Evolutionary conservation across 2,797 vertebrate species (phyloP).

Genomic region (Percopsis omiscomaycus): DNA sequence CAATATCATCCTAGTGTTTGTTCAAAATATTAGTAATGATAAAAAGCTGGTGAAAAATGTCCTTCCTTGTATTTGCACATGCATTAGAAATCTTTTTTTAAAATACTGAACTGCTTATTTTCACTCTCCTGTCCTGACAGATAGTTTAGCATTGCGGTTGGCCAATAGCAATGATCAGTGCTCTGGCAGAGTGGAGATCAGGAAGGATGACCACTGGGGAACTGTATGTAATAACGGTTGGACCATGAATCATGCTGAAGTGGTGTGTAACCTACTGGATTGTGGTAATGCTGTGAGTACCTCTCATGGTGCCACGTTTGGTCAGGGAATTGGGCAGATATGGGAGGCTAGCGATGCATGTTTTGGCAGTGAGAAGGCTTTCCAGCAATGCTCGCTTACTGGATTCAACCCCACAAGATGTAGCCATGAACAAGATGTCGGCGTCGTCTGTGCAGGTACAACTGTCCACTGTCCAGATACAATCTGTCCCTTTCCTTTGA

Average conservation of each 20-base stretch:
- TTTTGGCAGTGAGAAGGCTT: slow-evolving; percentile 39
- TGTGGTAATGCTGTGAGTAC: slow-evolving; percentile 45
- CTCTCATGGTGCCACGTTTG: slow-evolving; percentile 25
- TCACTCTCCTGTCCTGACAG: slow-evolving; percentile 38
- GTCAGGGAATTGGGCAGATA: slow-evolving; percentile 49
- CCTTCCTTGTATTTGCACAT: no score
- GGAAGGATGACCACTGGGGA: slow-evolving; percentile 45
- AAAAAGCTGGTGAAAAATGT: no score
- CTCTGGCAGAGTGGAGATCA: slow-evolving; percentile 70
- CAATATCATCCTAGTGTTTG: no score
- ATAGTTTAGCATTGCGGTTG: slow-evolving; percentile 54
- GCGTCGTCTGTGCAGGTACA: slow-evolving; percentile 63
- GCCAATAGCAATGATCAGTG: slow-evolving; percentile 35
- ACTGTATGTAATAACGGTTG: slow-evolving; percentile 67
- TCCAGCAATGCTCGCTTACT: slow-evolving; percentile 46
- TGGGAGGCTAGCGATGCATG: slow-evolving; percentile 51
- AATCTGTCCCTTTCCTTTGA: neutral
- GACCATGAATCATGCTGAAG: slow-evolving; percentile 49
- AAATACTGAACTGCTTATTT: neutral
- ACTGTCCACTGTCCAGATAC: neutral
- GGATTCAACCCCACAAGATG: slow-evolving; percentile 55
- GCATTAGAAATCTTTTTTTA: neutral
- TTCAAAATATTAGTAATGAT: no score
- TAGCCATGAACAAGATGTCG: slow-evolving; percentile 56
- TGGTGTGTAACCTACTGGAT: slow-evolving; percentile 50